These are phyloP conservation scores for Fragum whitleyi DNA, from an alignment of 2,888 invertebrate species.

Conservation along the genomic window DNA sequence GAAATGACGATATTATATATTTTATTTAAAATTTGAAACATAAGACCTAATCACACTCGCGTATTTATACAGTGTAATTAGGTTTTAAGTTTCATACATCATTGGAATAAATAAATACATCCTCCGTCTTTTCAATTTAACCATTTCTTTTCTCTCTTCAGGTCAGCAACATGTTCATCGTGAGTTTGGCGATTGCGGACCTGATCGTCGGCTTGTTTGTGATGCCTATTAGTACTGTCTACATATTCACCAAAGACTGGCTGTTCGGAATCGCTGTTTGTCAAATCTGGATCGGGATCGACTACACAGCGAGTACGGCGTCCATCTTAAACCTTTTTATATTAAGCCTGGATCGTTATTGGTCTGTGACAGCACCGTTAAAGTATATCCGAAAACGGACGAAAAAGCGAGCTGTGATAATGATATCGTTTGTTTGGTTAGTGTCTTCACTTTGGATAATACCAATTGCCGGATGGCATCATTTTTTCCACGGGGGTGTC, in stretches of 20 bases:
- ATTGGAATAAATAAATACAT: too few relatives aligned
- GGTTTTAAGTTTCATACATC: too few relatives aligned
- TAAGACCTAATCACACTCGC: too few relatives aligned
- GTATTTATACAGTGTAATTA: too few relatives aligned
- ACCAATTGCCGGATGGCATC: constrained; percentile 86
- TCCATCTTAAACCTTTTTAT: constrained; percentile 88
- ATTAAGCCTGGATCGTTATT: constrained; percentile 85
- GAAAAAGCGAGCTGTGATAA: constrained; percentile 86
- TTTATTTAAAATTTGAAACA: too few relatives aligned
- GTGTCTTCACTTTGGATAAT: constrained; percentile 86
- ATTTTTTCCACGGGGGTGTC: constrained; percentile 82
- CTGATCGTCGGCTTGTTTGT: constrained; percentile 86
- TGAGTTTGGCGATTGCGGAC: constrained; percentile 86
- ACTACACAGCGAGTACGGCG: constrained; percentile 88
- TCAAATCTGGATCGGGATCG: constrained; percentile 87
- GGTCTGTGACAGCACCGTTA: constrained; percentile 87
- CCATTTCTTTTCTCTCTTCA: too few relatives aligned
- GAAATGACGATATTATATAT: too few relatives aligned
- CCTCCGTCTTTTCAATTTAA: too few relatives aligned
- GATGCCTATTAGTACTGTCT: constrained; percentile 87
- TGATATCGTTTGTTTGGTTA: constrained; percentile 86
- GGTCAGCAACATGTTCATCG: constrained; percentile 87
- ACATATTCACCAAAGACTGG: constrained; percentile 85
- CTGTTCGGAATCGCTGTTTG: constrained; percentile 87
- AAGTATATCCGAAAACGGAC: constrained; percentile 86